Conservation (phyloP, 2,797 vertebrate species). For the Catamblyrhynchus diadema region DNA sequence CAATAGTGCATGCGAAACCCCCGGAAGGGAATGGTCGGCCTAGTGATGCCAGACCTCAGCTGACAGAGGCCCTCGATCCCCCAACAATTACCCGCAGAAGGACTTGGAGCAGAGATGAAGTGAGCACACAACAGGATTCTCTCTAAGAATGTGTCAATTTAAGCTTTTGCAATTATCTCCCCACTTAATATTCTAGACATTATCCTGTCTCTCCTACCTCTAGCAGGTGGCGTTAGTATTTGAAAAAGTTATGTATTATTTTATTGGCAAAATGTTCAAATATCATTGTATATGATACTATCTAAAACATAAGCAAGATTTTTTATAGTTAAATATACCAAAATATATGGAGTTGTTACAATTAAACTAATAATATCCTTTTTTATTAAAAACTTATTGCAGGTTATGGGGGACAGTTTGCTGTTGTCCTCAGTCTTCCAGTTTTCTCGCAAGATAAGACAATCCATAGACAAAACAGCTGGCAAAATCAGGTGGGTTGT, state of each 20-base stretch:
- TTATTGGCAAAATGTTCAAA: neutral
- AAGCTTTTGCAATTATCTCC: neutral
- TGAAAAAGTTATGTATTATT: neutral
- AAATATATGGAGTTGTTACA: neutral
- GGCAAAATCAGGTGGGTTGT: conserved; percentile 90
- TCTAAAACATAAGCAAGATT: neutral
- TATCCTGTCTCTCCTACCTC: neutral
- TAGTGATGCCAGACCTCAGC: conserved; percentile 83
- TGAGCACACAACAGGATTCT: conserved; percentile 66
- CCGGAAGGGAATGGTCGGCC: conserved; percentile 88
- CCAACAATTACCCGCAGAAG: conserved; percentile 89
- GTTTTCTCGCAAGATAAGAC: conserved; percentile 93
- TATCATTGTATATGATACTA: neutral
- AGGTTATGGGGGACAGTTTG: conserved; percentile 95
- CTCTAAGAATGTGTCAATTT: neutral
- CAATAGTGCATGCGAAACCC: conserved; percentile 86
- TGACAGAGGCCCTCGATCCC: conserved; percentile 86
- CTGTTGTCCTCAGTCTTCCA: conserved; percentile 94
- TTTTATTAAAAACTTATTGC: conserved; percentile 32
- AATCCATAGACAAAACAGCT: conserved; percentile 94
- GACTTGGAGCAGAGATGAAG: conserved; percentile 98
- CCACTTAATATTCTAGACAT: neutral
- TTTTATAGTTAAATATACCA: neutral
- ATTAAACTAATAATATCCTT: neutral
- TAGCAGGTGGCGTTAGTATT: neutral